A percentile compares a stretch with the other conserved stretches of the same genome.
Conservation (phyloP, 2,888 invertebrate species). For the Heteromyza rotundicornis region DNA sequence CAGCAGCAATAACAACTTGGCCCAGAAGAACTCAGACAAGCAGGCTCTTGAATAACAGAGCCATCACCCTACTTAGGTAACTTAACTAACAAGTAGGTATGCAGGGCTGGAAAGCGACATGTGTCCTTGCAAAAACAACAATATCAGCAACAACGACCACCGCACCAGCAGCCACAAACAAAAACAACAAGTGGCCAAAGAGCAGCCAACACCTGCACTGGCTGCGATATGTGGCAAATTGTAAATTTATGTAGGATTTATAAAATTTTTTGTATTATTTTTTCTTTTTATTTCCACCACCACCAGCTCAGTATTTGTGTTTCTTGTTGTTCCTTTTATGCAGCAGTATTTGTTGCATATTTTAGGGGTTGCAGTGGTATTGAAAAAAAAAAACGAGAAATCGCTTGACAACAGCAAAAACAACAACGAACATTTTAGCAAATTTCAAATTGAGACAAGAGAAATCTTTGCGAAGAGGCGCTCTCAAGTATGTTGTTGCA, state of each 20-base stretch:
- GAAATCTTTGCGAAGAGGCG: no score
- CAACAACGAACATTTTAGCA: neutral
- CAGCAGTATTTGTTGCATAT: slow-evolving; percentile 3
- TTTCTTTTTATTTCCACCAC: no score
- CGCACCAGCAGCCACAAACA: neutral
- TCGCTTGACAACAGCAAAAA: neutral
- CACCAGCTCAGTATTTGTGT: neutral
- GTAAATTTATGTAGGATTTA: slow-evolving; percentile 11
- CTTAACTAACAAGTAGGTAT: slow-evolving; percentile 4
- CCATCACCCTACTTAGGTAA: slow-evolving; percentile 1
- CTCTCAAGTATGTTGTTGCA: no score
- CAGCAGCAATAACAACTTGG: neutral
- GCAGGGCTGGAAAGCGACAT: neutral
- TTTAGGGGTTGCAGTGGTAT: neutral
- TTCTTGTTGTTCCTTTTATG: neutral
- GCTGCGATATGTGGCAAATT: slow-evolving; percentile 10
- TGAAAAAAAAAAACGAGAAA: neutral
- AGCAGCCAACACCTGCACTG: neutral
- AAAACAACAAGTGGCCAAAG: neutral
- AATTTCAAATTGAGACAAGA: no score
- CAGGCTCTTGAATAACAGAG: neutral
- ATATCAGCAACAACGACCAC: neutral
- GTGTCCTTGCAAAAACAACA: slow-evolving; percentile 2
- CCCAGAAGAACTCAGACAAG: neutral
- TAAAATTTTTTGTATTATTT: neutral